phyloP scores from a whole-genome alignment of 2,888 invertebrate species.

The Gari tellinella region DNA sequence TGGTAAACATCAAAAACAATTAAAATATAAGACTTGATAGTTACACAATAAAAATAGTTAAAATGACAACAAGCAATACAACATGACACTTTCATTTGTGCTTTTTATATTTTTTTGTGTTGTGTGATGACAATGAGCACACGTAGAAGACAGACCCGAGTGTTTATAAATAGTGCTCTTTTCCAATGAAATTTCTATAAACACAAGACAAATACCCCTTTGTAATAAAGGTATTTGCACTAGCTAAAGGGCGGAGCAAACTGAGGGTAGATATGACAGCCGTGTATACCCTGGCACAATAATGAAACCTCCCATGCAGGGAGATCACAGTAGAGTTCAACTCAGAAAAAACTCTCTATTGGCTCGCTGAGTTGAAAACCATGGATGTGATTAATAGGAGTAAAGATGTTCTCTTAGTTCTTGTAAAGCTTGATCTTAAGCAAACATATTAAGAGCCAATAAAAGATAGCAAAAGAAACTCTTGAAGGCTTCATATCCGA shows the following conservation, averaged over 20 bases:
- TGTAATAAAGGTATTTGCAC: constrained; percentile 78
- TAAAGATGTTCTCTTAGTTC: no score
- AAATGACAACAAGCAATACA: no score
- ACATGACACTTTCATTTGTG: no score
- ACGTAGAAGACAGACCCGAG: constrained; percentile 87
- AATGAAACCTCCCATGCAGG: constrained; percentile 33
- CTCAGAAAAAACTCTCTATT: neutral
- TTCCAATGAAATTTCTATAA: constrained; percentile 92
- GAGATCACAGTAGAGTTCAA: constrained; percentile 21
- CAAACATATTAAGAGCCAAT: no score
- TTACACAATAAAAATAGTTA: no score
- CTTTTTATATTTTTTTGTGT: no score
- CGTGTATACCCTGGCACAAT: constrained; percentile 11
- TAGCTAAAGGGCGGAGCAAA: constrained; percentile 74
- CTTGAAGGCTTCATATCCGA: constrained; percentile 28
- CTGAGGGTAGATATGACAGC: constrained; percentile 52
- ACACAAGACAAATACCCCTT: constrained; percentile 91
- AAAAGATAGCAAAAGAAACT: no score
- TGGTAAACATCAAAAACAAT: no score
- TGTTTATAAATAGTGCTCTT: constrained; percentile 95
- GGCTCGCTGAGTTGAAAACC: no score
- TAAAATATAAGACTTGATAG: no score
- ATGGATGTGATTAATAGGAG: no score
- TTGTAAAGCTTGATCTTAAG: neutral
- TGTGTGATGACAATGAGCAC: no score